These are phyloP conservation scores for Mesitornis unicolor DNA, from an alignment of 2,113 vertebrate species.

Conservation along the genomic window DNA sequence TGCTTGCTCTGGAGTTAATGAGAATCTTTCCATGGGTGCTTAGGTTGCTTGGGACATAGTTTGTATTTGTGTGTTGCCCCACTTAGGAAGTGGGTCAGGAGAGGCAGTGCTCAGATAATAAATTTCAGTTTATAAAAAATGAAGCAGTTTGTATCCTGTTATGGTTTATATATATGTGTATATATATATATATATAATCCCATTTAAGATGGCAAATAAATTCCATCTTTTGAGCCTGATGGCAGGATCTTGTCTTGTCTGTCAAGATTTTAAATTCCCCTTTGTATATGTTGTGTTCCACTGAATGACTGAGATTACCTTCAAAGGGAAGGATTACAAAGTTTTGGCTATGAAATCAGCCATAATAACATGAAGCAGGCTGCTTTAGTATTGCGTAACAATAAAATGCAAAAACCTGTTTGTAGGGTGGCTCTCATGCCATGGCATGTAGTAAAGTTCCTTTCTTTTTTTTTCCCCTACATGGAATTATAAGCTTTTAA, in stretches of 20 bases:
- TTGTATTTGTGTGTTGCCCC: neutral
- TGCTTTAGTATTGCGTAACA: neutral
- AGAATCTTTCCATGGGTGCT: neutral
- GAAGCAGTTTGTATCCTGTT: neutral
- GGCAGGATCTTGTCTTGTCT: neutral
- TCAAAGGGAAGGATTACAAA: neutral
- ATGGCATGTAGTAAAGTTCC: accelerated
- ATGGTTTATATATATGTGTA: too few relatives aligned
- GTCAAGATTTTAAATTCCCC: neutral
- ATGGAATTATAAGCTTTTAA: neutral
- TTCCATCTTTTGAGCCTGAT: neutral
- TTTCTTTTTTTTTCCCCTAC: neutral
- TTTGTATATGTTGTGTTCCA: neutral
- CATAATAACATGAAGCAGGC: accelerated
- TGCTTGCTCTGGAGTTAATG: neutral
- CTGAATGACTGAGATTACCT: neutral
- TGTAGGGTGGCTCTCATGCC: neutral
- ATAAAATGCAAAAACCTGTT: neutral
- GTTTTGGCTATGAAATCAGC: neutral
- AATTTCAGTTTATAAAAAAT: neutral
- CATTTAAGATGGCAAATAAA: neutral
- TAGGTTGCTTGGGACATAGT: neutral
- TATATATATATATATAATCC: neutral
- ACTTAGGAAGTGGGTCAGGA: neutral
- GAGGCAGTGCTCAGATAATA: neutral